Conservation (phyloP, 2,113 vertebrate species). For the Taxidea taxus region DNA sequence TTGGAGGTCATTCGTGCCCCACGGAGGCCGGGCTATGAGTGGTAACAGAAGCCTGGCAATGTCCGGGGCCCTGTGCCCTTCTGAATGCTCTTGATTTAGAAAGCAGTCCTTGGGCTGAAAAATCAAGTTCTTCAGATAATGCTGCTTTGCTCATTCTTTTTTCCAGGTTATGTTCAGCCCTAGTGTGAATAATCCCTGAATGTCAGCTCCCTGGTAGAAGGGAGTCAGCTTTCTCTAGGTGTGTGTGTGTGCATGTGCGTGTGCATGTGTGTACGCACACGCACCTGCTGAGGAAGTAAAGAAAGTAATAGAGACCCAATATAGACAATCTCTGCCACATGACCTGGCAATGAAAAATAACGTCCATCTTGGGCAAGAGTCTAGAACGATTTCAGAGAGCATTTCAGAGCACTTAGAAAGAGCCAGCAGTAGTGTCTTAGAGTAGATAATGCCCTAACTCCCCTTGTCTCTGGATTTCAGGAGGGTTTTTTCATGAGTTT, state of each 20-base stretch:
- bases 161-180: not conserved
- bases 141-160: not conserved
- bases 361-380: not conserved
- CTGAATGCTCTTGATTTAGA: not conserved
- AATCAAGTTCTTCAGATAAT: not conserved
- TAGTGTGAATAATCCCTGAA: not conserved
- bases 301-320: not conserved
- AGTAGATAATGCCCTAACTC: not conserved
- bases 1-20: not conserved
- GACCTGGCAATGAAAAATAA: not conserved
- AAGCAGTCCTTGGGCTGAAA: not conserved
- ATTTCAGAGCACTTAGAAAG: not conserved
- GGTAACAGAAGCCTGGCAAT: not conserved
- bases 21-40: accelerated
- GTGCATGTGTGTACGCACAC: accelerated
- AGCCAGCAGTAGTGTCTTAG: not conserved
- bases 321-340: not conserved
- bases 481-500: not conserved
- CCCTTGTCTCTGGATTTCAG: not conserved
- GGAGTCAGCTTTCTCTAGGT: not conserved
- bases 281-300: not conserved
- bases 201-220: not conserved
- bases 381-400: not conserved
- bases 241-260: not conserved
- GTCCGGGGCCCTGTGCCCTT: not conserved